Conservation (phyloP, 2,113 vertebrate species). For the Origma solitaria region DNA sequence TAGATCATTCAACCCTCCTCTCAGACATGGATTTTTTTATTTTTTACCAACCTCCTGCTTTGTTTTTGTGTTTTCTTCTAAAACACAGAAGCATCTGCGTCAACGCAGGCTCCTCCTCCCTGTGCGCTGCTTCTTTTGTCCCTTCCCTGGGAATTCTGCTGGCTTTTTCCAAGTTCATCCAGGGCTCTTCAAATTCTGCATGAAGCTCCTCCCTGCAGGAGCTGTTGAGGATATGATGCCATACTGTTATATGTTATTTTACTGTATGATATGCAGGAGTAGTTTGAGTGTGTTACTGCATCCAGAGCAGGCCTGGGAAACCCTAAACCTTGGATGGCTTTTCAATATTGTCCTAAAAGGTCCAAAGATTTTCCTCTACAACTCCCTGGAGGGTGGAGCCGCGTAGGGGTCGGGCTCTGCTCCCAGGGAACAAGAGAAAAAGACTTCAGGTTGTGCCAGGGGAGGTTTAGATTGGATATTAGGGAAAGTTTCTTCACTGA, state of each 20-base stretch:
- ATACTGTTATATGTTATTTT: background rate
- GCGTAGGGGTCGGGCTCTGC: fast-evolving
- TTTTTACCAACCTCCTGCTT: background rate
- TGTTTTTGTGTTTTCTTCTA: background rate
- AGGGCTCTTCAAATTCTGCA: background rate
- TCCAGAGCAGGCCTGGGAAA: background rate
- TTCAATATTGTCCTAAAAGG: background rate
- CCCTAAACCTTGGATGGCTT: fast-evolving
- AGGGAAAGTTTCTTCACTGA: no score
- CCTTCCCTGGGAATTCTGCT: background rate
- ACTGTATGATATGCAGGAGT: background rate
- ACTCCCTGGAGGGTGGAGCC: background rate
- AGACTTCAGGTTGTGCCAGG: background rate
- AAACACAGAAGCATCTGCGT: background rate
- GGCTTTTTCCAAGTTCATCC: background rate
- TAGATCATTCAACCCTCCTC: background rate
- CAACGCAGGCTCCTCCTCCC: background rate
- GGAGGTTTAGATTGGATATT: background rate
- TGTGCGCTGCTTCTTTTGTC: background rate
- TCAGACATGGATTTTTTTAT: background rate
- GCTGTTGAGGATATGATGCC: background rate
- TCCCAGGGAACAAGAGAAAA: background rate
- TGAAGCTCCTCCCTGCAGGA: background rate
- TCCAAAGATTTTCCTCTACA: background rate
- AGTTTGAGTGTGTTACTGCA: background rate